Evolutionary conservation across 2,888 invertebrate genomes (phyloP), one percentile per base, ranked within the genome.

Genomic region (Oasisia sp.): DNA sequence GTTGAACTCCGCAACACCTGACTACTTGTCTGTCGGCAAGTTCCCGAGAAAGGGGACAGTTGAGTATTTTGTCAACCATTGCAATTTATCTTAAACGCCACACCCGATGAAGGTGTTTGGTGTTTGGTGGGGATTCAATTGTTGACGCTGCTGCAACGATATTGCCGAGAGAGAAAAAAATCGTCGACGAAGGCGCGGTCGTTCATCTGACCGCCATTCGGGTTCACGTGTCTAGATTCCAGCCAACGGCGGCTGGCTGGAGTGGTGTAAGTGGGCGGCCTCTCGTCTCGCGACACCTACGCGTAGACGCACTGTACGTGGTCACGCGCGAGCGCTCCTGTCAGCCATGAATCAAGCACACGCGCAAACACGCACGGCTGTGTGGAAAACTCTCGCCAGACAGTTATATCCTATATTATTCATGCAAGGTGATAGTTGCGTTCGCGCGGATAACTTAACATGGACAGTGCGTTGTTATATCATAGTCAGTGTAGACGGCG

Each of bases 391-490:
- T 27, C 27, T 74, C 0, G 74, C n/a, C 27, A 74, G 74, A 74
- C n/a, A 27, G 74, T 74, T 74, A 27, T 74, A 27, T n/a, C n/a
- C 19, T 19, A 7, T n/a, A 74, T 74, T 74, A 74, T 74, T 74
- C 27, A 74, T 74, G 27, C 74, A 74, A 74, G 74, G 74, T 74
- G 27, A 27, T 74, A 74, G 74, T n/a, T 74, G 74, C 74, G 27
- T 74, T 74, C 19, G 74, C 19, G 74, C 74, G n/a, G 74, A 74
- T 74, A 74, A 74, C 74, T 74, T 74, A 74, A 74, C 74, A n/a
- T 7, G 74, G 27, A n/a, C 14, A 74, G 14, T 74, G 74, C 27
- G 74, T 19, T 19, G 74, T 74, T 74, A 74, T 74, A 74, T 74
- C 74, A 27, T 74, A 74, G 14, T 74, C 74, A 74, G 27, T 74